Evolutionary conservation across 2,797 vertebrate species (phyloP).

Genomic region (Acipenser transmontanus): DNA sequence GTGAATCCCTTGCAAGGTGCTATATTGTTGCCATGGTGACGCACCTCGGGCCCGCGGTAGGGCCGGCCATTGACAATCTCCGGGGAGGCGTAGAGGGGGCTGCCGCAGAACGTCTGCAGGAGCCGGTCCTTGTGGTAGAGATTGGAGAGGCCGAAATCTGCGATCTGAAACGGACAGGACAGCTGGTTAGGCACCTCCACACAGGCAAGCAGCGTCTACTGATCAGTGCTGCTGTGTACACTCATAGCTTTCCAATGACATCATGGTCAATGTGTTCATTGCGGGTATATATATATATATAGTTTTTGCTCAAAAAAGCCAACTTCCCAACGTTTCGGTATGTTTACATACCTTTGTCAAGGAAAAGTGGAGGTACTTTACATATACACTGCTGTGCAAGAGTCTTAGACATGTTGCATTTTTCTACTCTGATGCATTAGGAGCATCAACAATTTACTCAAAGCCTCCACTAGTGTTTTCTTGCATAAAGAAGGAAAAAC

Average conservation of each 20-base stretch:
- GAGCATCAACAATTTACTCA: no score
- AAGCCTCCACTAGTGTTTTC: no score
- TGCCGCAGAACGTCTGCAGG: slow-evolving; percentile 95
- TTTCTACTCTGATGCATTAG: no score
- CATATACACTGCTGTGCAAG: no score
- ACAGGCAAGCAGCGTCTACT: not conserved
- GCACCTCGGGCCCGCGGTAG: slow-evolving; percentile 92
- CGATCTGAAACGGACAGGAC: slow-evolving; percentile 68
- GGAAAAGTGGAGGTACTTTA: no score
- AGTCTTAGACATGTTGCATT: no score
- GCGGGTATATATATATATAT: no score
- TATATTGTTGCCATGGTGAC: slow-evolving; percentile 7
- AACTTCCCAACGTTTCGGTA: no score
- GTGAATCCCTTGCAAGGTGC: not conserved
- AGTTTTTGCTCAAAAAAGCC: no score
- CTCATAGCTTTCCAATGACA: not conserved
- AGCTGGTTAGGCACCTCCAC: not conserved
- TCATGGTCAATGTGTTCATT: no score
- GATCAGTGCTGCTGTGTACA: not conserved
- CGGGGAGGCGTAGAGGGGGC: slow-evolving; percentile 92
- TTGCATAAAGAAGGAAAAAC: no score
- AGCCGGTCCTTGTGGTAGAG: slow-evolving; percentile 96
- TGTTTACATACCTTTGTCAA: no score
- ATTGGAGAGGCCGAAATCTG: slow-evolving; percentile 96
- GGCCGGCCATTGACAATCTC: slow-evolving; percentile 98